These are phyloP conservation scores for Podargus strigoides DNA, from an alignment of 2,797 vertebrate species.

Conservation along the genomic window DNA sequence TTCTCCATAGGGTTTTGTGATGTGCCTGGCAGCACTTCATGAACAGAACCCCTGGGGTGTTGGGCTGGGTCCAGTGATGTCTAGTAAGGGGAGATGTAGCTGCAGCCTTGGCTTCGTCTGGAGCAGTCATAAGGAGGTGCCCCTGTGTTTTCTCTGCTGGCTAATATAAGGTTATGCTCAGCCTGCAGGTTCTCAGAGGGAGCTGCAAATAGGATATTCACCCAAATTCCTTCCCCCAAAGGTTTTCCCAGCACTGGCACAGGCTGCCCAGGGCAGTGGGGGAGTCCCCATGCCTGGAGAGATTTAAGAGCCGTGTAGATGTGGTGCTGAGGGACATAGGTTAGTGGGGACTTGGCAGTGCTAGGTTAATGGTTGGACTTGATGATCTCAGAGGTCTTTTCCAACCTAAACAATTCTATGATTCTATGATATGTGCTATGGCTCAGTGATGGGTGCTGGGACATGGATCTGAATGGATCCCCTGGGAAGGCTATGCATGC, in stretches of 20 bases:
- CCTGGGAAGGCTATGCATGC: not conserved
- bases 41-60: not conserved
- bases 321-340: too few species aligned
- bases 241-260: too few species aligned
- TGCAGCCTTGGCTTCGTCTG: not conserved
- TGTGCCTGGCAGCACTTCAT: not conserved
- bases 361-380: too few species aligned
- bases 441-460: not conserved
- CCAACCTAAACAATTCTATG: too few species aligned
- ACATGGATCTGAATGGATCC: accelerated
- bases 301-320: too few species aligned
- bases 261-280: too few species aligned
- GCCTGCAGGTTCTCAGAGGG: not conserved
- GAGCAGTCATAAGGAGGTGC: accelerated
- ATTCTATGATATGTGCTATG: not conserved
- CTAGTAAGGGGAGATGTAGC: not conserved
- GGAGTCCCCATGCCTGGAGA: too few species aligned
- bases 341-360: too few species aligned
- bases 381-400: too few species aligned
- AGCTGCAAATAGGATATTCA: not conserved
- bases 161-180: not conserved
- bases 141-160: not conserved
- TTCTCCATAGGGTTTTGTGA: not conserved
- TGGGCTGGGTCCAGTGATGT: not conserved
- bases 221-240: too few species aligned